Conservation (phyloP, 2,888 invertebrate species). For the Pollenia labialis region DNA sequence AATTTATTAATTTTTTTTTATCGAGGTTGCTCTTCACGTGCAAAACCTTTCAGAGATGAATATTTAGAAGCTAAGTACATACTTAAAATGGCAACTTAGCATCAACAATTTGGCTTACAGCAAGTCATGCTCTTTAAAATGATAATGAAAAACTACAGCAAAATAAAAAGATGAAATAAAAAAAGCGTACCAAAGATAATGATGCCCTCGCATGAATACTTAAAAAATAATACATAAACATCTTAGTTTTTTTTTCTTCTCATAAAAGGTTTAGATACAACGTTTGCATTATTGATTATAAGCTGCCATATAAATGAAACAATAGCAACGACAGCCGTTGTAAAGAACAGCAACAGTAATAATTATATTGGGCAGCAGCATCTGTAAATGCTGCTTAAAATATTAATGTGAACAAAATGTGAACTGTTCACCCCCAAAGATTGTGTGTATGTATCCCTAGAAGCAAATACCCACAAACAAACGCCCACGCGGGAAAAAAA, state of each 20-base stretch:
- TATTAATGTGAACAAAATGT: slow-evolving; percentile 13
- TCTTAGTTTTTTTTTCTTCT: no score
- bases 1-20: slow-evolving; percentile 55
- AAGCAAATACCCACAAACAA: no score
- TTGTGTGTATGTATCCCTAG: no score
- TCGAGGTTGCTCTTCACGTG: slow-evolving; percentile 30
- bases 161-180: not conserved
- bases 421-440: not conserved
- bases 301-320: not conserved
- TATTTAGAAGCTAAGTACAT: slow-evolving; percentile 12
- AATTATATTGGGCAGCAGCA: slow-evolving; percentile 4
- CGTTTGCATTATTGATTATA: slow-evolving; percentile 27
- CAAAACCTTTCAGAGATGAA: not conserved
- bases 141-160: slow-evolving; percentile 61
- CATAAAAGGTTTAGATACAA: not conserved
- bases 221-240: not conserved
- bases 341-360: slow-evolving; percentile 17
- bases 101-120: slow-evolving; percentile 52
- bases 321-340: not conserved
- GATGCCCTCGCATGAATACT: slow-evolving; percentile 37
- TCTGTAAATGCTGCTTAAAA: not conserved
- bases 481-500: no score
- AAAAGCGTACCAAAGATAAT: slow-evolving; percentile 46
- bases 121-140: slow-evolving; percentile 68
- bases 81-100: slow-evolving; percentile 28